phyloP scores from a whole-genome alignment of 2,113 vertebrate species.

The Melanerpes aurifrons region DNA sequence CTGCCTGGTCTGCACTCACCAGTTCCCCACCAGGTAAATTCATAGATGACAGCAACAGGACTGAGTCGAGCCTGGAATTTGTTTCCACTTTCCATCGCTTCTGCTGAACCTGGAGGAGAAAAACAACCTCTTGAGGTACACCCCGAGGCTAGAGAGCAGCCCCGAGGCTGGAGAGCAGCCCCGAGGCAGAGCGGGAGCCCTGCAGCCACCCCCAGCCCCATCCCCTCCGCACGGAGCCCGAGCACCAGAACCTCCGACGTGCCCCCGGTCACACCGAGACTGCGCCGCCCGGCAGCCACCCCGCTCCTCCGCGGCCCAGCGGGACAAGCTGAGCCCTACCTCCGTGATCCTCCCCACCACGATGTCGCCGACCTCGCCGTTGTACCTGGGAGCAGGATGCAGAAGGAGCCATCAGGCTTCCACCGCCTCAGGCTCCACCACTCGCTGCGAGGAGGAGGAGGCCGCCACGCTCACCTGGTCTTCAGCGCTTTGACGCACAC shows the following conservation, averaged over 20 bases:
- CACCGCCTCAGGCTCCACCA: background rate
- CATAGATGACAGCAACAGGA: slow-evolving; percentile 91
- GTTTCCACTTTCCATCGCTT: slow-evolving; percentile 98
- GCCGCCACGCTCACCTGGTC: slow-evolving; percentile 75
- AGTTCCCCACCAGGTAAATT: slow-evolving; percentile 96
- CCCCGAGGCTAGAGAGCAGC: background rate
- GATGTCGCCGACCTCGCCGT: slow-evolving; percentile 95
- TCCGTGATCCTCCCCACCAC: slow-evolving; percentile 95
- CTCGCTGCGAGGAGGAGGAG: background rate
- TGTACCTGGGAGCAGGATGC: slow-evolving; percentile 80
- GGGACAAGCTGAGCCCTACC: slow-evolving; percentile 69
- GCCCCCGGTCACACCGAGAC: accelerated
- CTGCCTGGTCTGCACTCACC: slow-evolving; percentile 74
- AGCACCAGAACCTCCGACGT: accelerated
- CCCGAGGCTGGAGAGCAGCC: no score
- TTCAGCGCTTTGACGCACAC: slow-evolving; percentile 93
- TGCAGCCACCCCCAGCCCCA: background rate
- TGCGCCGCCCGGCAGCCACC: accelerated
- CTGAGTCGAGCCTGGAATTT: slow-evolving; percentile 92
- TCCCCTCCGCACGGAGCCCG: accelerated
- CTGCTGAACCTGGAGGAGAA: slow-evolving; percentile 87
- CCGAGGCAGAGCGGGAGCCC: background rate
- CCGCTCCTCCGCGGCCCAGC: background rate
- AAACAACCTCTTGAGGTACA: background rate
- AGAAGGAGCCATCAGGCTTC: background rate